Percentiles rank a stretch among this genome's conserved stretches.
Evolutionary conservation across 2,113 vertebrate genomes (phyloP).

Genomic region (Oncorhynchus gorbuscha): DNA sequence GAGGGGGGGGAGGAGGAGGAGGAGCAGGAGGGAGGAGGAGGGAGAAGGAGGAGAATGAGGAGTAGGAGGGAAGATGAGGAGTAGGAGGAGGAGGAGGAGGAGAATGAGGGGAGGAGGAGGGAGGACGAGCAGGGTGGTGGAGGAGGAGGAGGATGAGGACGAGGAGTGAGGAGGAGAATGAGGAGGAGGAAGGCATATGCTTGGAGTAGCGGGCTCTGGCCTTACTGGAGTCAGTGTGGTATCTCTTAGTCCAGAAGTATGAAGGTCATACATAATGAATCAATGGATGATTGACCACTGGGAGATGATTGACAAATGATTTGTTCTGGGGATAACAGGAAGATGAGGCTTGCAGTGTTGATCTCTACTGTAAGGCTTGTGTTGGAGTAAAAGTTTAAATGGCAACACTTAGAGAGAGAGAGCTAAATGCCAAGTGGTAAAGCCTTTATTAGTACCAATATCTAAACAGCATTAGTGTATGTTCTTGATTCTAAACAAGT

Average conservation of each 20-base stretch:
- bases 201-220: constrained; percentile 6
- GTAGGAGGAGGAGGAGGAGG: too few relatives aligned
- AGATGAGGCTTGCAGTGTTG: background rate
- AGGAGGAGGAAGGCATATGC: constrained; percentile 1
- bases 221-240: background rate
- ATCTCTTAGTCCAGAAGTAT: constrained; percentile 45
- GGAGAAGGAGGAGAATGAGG: too few relatives aligned
- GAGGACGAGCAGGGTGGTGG: background rate
- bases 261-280: constrained; percentile 46
- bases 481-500: too few relatives aligned
- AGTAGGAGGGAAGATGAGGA: too few relatives aligned
- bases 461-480: too few relatives aligned
- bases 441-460: too few relatives aligned
- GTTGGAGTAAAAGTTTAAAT: constrained; percentile 18
- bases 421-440: background rate
- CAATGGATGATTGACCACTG: constrained; percentile 28
- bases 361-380: background rate
- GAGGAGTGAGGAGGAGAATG: too few relatives aligned
- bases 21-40: background rate
- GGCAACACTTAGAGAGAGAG: background rate
- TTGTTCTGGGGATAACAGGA: too few relatives aligned
- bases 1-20: too few relatives aligned
- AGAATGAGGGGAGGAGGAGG: background rate
- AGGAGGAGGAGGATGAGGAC: too few relatives aligned
- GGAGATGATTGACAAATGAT: constrained; percentile 27